Evolutionary conservation across 1,140 invertebrate species (phyloP), one percentile per base, ranked within the genome.

Genomic region (Dryas iulia): DNA sequence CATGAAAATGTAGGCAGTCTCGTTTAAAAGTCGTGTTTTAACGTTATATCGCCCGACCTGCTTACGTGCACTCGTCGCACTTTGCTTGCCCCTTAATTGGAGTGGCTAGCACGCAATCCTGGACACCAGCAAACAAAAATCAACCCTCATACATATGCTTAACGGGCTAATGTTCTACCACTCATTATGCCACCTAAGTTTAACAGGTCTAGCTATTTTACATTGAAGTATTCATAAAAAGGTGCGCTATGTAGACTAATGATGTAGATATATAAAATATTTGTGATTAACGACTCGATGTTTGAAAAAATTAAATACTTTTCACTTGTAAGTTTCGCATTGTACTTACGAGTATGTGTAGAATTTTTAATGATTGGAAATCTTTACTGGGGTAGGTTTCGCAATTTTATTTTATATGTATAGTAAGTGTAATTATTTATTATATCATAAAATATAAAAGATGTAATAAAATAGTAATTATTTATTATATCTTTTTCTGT

Each of bases 1-100:
- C 57, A 63, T 70, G 68, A 64, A 72, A 72, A 33, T 64, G 33
- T 68, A 69, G 69, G 65, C 68, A 76, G 76, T 68, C 75, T 80
- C 74, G 73, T 82, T 82, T 82, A 73, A 83, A 83, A 86, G 71
- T 79, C 73, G 67, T 79, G 72, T 79, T 77, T 78, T 85, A 81
- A 39, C 60, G 54, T 86, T 79, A 86, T 86, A 83, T 82, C 76
- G 82, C 71, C 33, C 71, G 77, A 77, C 81, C 79, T 86, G 82
- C 83, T 84, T 82, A 82, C 77, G 78, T 83, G 82, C 75, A 82
- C 78, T 83, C 74, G 76, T 81, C 75, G 78, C 77, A 80, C 81
- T 83, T 82, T 81, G 73, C 81, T 79, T 79, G 76, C 78, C 81
- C 76, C 84, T 86, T 87, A 85, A 88, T 88, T 84, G 81, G 79